Evolutionary conservation across 2,113 vertebrate species (phyloP).

Genomic region (Macquaria ambigua): DNA sequence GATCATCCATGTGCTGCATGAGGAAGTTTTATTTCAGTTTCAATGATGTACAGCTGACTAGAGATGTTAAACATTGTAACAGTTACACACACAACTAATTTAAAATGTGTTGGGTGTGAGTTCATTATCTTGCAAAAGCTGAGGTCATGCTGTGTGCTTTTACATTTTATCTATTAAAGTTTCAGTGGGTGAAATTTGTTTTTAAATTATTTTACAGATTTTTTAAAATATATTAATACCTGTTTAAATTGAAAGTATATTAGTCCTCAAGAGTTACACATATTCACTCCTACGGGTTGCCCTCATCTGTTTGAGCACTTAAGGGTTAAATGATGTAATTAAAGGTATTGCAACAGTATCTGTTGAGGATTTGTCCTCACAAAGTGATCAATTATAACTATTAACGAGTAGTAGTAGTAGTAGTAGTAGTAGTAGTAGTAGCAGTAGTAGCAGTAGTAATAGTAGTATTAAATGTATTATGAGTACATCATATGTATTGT

Average conservation of each 20-base stretch:
- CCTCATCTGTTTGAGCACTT: background rate
- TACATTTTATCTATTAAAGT: slow-evolving; percentile 12
- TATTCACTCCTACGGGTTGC: background rate
- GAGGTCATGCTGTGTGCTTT: slow-evolving; percentile 37
- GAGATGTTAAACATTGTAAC: slow-evolving; percentile 12
- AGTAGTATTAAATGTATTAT: background rate
- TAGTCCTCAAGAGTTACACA: background rate
- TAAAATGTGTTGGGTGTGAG: slow-evolving; percentile 8
- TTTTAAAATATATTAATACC: background rate
- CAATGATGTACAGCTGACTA: slow-evolving; percentile 9
- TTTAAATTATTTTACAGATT: background rate
- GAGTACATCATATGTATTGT: background rate
- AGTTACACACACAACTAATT: slow-evolving; percentile 5
- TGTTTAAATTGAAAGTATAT: background rate
- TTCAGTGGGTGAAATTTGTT: background rate
- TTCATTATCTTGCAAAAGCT: slow-evolving; percentile 32
- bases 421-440: background rate
- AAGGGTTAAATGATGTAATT: background rate
- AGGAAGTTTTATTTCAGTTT: slow-evolving; percentile 31
- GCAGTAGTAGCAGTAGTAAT: background rate
- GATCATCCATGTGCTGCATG: slow-evolving; percentile 10
- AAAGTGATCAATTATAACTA: background rate
- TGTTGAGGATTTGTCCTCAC: background rate
- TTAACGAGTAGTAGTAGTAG: background rate
- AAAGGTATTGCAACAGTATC: background rate